Evolutionary conservation across 2,888 invertebrate genomes (phyloP).

Genomic region (Adelphocoris suturalis): DNA sequence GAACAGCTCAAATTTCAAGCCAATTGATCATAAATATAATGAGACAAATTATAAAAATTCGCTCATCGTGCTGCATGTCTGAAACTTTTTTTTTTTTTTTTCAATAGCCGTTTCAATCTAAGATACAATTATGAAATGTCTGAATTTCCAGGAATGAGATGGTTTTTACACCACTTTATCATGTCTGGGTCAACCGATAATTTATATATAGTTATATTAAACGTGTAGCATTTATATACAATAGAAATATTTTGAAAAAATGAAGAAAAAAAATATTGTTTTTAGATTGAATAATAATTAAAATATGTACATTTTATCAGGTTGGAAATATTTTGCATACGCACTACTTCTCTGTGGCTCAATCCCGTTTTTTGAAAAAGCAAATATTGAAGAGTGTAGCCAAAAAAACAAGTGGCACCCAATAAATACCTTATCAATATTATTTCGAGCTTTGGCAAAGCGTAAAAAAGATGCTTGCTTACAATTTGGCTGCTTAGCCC

Average conservation of each 20-base stretch:
- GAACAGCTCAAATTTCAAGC: too few species aligned
- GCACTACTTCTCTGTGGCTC: conserved; percentile 26
- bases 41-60: too few species aligned
- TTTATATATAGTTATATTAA: background rate
- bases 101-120: too few species aligned
- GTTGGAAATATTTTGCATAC: background rate
- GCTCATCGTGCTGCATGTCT: too few species aligned
- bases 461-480: conserved; percentile 64
- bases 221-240: background rate
- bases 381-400: conserved; percentile 13
- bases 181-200: conserved; percentile 2
- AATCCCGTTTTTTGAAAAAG: background rate
- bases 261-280: background rate
- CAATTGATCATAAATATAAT: too few species aligned
- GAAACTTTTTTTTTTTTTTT: too few species aligned
- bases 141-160: background rate
- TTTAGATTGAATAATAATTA: background rate
- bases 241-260: background rate
- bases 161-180: conserved; percentile 53
- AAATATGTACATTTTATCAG: background rate
- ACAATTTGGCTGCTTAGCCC: conserved; percentile 60
- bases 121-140: too few species aligned
- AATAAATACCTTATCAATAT: conserved; percentile 46
- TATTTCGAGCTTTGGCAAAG: conserved; percentile 65
- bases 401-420: conserved; percentile 41